phyloP scores from a whole-genome alignment of 2,888 invertebrate species.

The Habrosyne pyritoides region DNA sequence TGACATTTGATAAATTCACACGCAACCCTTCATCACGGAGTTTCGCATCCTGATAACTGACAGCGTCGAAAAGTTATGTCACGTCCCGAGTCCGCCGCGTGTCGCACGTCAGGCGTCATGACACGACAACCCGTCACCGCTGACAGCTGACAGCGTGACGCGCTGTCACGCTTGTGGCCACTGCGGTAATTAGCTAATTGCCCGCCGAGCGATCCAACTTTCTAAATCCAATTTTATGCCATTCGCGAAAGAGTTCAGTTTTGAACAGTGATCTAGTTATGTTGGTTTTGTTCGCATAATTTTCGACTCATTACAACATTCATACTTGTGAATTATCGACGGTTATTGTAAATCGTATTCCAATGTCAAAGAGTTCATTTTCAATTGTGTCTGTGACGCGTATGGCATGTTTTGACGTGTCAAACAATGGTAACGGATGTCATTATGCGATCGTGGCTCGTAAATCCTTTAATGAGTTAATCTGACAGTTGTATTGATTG shows the following conservation, averaged over 20 bases:
- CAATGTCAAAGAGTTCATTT: conserved; percentile 40
- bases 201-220: conserved; percentile 25
- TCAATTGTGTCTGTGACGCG: conserved; percentile 26
- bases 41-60: conserved; percentile 51
- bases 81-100: conserved; percentile 45
- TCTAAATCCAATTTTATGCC: conserved; percentile 5
- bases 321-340: conserved; percentile 38
- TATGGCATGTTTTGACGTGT: conserved; percentile 38
- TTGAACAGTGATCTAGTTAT: background rate
- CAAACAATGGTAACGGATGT: conserved; percentile 41
- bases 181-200: conserved; percentile 71
- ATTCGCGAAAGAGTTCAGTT: background rate
- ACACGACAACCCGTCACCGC: conserved; percentile 29
- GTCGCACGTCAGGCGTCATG: conserved; percentile 50
- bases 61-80: conserved; percentile 70
- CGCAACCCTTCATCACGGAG: conserved; percentile 34
- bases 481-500: conserved; percentile 59
- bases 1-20: conserved; percentile 16
- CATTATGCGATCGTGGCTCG: conserved; percentile 42
- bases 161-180: conserved; percentile 35
- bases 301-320: conserved; percentile 53
- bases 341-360: conserved; percentile 28
- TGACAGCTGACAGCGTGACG: conserved; percentile 25
- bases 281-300: conserved; percentile 36
- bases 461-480: conserved; percentile 58